A percentile compares a stretch with the other conserved stretches of the same genome.
phyloP scores from a whole-genome alignment of 2,113 vertebrate genomes.

The Nerophis lumbriciformis region DNA sequence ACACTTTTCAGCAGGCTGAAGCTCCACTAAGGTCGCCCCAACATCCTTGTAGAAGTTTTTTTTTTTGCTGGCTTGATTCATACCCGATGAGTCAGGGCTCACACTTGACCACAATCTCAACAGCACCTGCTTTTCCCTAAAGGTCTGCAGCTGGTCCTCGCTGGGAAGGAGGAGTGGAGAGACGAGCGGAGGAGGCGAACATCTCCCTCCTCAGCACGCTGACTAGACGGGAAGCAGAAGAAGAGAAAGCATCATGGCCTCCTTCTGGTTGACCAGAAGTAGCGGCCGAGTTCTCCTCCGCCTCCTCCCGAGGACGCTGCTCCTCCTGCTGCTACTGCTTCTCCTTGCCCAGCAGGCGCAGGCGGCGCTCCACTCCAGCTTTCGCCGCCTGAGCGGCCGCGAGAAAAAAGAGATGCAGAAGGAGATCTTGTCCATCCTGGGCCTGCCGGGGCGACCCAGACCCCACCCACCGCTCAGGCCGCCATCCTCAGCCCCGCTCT shows the following conservation, averaged over 20 bases:
- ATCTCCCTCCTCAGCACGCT: too few species aligned
- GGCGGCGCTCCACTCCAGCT: constrained; percentile 74
- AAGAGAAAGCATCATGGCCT: constrained; percentile 21
- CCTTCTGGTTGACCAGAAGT: background rate
- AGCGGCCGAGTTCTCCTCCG: constrained; percentile 12
- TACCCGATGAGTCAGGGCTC: background rate
- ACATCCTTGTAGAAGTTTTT: background rate
- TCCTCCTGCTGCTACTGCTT: constrained; percentile 52
- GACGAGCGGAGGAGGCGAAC: background rate
- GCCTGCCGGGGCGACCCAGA: constrained; percentile 76
- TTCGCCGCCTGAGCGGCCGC: constrained; percentile 78
- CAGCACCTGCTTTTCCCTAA: background rate
- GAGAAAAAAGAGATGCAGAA: constrained; percentile 89
- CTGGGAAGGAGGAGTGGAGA: background rate
- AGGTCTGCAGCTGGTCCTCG: background rate
- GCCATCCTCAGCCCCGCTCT: constrained; percentile 85
- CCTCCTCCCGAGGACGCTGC: constrained; percentile 32
- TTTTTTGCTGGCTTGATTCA: background rate
- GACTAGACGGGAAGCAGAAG: background rate
- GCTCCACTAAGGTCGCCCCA: too few species aligned
- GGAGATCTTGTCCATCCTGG: constrained; percentile 86
- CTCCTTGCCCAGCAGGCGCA: constrained; percentile 68
- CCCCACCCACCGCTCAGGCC: constrained; percentile 72
- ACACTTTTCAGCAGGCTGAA: background rate
- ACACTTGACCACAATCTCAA: background rate